Conservation (phyloP, 1,140 invertebrate genomes). For the Habropoda laboriosa region DNA sequence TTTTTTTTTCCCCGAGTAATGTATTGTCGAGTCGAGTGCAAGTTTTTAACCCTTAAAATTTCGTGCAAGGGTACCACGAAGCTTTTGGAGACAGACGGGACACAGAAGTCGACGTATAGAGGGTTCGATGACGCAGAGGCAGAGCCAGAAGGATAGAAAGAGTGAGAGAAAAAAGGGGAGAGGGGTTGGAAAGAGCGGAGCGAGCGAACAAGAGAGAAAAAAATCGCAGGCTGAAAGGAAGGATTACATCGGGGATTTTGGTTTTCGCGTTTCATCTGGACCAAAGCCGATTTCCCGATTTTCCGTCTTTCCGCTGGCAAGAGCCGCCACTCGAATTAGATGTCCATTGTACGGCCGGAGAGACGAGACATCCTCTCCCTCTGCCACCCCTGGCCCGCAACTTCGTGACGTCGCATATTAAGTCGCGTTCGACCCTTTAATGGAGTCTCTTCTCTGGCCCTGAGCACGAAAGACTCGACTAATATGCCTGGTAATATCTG, state of each 20-base stretch:
- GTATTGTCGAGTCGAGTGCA: conserved; percentile 80
- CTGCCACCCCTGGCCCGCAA: conserved; percentile 12
- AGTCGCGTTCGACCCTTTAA: conserved; percentile 76
- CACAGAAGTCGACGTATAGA: conserved; percentile 60
- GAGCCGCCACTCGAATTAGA: conserved; percentile 74
- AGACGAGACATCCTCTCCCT: conserved; percentile 34
- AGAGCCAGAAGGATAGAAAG: conserved; percentile 39
- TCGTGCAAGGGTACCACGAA: conserved; percentile 69
- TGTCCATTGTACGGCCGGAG: conserved; percentile 73
- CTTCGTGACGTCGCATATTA: conserved; percentile 80
- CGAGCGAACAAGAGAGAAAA: conserved; percentile 58
- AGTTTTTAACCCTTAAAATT: conserved; percentile 82
- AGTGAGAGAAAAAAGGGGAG: conserved; percentile 41
- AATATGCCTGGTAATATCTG: conserved; percentile 56
- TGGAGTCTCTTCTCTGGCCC: conserved; percentile 64
- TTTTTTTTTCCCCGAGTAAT: conserved; percentile 39
- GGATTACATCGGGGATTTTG: conserved; percentile 82
- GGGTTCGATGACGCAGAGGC: conserved; percentile 64
- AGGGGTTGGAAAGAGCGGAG: conserved; percentile 42
- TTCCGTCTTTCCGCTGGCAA: conserved; percentile 70
- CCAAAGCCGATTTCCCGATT: conserved; percentile 81
- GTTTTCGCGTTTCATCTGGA: conserved; percentile 79
- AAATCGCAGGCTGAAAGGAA: conserved; percentile 75
- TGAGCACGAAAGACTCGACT: conserved; percentile 50
- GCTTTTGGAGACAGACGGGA: conserved; percentile 67